These are phyloP conservation scores for Cyclina sinensis DNA, from an alignment of 1,140 invertebrate species.

Conservation along the genomic window DNA sequence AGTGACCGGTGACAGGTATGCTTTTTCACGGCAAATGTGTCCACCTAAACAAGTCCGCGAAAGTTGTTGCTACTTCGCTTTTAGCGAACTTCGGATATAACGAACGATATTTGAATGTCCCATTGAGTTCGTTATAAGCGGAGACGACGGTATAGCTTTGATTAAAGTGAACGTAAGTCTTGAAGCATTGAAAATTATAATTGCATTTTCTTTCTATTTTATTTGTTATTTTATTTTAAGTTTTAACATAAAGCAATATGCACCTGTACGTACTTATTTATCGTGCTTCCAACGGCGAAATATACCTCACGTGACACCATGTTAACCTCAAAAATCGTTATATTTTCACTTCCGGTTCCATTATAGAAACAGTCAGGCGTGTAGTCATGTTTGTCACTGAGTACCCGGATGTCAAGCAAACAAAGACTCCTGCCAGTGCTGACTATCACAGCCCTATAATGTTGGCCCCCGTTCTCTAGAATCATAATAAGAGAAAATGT, in stretches of 20 bases:
- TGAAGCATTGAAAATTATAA: no score
- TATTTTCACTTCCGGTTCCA: conserved; percentile 17
- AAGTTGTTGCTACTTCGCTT: no score
- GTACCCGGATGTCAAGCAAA: conserved; percentile 54
- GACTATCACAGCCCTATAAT: conserved; percentile 43
- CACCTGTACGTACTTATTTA: conserved; percentile 57
- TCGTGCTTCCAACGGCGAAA: background rate
- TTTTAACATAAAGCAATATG: background rate
- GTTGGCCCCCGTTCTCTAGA: conserved; percentile 37
- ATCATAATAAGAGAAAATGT: no score
- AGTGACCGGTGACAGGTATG: no score
- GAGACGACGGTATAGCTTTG: no score
- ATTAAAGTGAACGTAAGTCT: no score
- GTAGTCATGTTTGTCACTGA: conserved; percentile 33
- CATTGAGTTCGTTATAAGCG: no score
- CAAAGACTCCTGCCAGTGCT: conserved; percentile 35
- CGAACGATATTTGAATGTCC: no score
- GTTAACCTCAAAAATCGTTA: conserved; percentile 50
- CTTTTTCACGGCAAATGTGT: no score
- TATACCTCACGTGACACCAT: conserved; percentile 48
- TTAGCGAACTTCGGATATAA: no score
- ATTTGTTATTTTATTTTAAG: conserved; percentile 8
- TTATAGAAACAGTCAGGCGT: conserved; percentile 40
- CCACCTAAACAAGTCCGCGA: no score
- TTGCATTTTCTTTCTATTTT: no score